Evolutionary conservation across 2,888 invertebrate species (phyloP), one percentile per base, ranked within the genome.

Genomic region (Watsonalla cultraria): DNA sequence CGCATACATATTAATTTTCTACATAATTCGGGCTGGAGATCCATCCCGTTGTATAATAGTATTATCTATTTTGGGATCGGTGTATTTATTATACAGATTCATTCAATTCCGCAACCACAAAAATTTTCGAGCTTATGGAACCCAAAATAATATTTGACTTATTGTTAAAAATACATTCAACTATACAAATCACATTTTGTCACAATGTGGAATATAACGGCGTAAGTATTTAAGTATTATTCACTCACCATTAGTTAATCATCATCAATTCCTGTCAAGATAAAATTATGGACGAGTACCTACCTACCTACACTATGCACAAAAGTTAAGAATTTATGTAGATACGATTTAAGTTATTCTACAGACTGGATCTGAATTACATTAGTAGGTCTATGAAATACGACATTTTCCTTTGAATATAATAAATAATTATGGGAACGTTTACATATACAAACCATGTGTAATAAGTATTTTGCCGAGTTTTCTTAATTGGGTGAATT

Each of bases 221-320:
- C 72, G 69, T 78, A 73, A 75, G 68, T 73, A 72, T 76, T 74
- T 74, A 75, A 63, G 76, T 75, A 70, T 75, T 71, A 74, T 69
- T 76, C 74, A 81, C 72, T 80, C 82, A 75, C 70, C 77, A 72
- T 76, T 76, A 80, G 51, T 78, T 74, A 79, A 74, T 71, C 64
- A 59, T 84, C 77, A 81, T 90, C 90, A 90, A 90, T 90, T 90
- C 90, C 90, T 87, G 86, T 75, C 78, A 83, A 87, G 83, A 87
- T 84, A 85, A 84, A 81, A 81, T 70, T 74, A 74, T 79, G 86
- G 84, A 86, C 89, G 86, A 86, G 88, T 82, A 83, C 80, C 57
- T 51, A 52, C 54, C 54, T 55, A 57, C 54, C 52, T 50, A 37
- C 54, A 53, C 11, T 39, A 8, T 9, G 45, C 47, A 39, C 0